Evolutionary conservation across 2,797 vertebrate genomes (phyloP).

Genomic region (Anguilla megastoma): DNA sequence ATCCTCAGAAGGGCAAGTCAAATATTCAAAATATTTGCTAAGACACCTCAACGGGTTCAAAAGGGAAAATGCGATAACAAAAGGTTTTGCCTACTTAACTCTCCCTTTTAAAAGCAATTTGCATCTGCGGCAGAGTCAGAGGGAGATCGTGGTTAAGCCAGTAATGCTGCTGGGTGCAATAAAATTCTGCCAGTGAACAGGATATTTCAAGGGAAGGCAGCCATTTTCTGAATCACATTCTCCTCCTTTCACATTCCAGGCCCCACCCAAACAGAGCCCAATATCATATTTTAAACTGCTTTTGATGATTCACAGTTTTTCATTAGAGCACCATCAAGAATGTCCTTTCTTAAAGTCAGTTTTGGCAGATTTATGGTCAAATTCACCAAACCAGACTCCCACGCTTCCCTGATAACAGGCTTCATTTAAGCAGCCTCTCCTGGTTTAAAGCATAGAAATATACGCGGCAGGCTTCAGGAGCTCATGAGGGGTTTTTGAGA

Average conservation of each 20-base stretch:
- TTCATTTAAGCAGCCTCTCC: background rate
- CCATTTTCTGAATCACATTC: background rate
- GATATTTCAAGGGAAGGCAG: background rate
- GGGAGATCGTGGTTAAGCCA: background rate
- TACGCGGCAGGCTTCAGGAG: background rate
- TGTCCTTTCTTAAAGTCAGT: background rate
- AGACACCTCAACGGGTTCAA: background rate
- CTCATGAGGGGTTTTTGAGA: background rate
- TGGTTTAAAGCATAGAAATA: background rate
- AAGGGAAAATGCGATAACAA: background rate
- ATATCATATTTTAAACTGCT: background rate
- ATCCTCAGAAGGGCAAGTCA: background rate
- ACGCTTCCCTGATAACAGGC: background rate
- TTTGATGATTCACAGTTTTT: background rate
- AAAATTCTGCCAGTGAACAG: background rate
- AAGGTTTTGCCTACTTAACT: background rate
- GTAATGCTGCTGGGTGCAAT: background rate
- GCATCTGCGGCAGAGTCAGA: conserved; percentile 13
- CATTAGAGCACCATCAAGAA: background rate
- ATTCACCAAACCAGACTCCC: background rate
- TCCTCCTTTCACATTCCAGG: background rate
- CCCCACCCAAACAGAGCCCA: background rate
- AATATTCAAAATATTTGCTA: conserved; percentile 1
- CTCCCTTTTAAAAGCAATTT: background rate
- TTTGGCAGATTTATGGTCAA: background rate